Base-by-base conservation (phyloP, 1,140 invertebrate genomes). In the Batillaria attramentaria region DNA sequence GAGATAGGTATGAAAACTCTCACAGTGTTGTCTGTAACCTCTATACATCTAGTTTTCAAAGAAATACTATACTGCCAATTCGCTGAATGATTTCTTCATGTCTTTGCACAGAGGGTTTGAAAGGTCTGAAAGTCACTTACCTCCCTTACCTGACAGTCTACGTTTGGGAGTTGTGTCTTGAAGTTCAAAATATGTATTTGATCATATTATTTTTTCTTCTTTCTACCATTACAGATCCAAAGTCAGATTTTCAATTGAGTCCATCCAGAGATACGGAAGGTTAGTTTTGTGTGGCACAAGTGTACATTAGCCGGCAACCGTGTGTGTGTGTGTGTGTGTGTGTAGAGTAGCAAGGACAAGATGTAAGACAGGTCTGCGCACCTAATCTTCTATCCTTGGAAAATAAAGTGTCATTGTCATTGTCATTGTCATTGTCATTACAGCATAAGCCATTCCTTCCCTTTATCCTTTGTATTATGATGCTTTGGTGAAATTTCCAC, bases 191-290 rank as follows among this genome's bases (percentile, higher is more conserved):
- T 35, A 6, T 69, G 33, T 20, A 37, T 41, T 6, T n/a, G 28
- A 39, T 20, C 39, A 10, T 28, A 24, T 42, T 20, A 43, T 65
- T 18, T 57, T 66, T 50, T 50, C 43, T 77, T 54, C 77, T 35
- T 83, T 84, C 42, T n/a, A n/a, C n/a, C n/a, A n/a, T n/a, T n/a
- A n/a, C 77, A 86, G 84, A 60, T 81, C 82, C 31, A 83, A 83
- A 35, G 72, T 86, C 66, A 62, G 79, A 31, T 83, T 86, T 75
- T 76, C 62, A 10, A 73, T 86, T 31, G 83, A 86, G 46, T 76
- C 78, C n/a, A 31, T 78, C 65, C 77, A 83, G 28, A 80, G 66
- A 33, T 4, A 74, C 41, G 83, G 86, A 79, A 73, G 72, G 72
- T 73, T n/a, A 42, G 8, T 10, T 8, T 6, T 72, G 39, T 24